phyloP scores from a whole-genome alignment of 1,140 invertebrate genomes.

The Tigriopus japonicus region DNA sequence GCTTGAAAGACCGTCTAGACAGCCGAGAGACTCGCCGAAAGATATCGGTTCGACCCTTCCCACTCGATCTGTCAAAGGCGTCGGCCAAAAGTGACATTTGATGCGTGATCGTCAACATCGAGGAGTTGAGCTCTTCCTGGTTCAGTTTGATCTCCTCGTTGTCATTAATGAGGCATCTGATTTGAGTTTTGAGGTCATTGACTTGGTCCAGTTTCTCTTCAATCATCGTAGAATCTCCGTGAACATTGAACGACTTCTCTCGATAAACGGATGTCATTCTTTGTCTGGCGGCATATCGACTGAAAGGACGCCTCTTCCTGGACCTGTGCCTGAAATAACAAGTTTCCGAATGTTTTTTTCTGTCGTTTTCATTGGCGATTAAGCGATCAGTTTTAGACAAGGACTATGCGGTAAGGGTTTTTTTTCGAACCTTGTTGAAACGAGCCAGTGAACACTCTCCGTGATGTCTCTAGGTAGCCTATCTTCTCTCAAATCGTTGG shows the following conservation, averaged over 20 bases:
- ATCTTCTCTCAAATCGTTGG: constrained; percentile 13
- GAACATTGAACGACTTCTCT: background rate
- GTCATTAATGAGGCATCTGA: constrained; percentile 6
- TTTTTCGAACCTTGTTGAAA: constrained; percentile 11
- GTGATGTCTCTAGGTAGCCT: constrained; percentile 13
- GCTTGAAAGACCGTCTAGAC: background rate
- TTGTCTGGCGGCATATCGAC: constrained; percentile 5
- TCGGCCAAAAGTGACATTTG: background rate
- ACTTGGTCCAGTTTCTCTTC: constrained; percentile 9
- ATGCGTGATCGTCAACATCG: background rate
- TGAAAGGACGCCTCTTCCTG: constrained; percentile 12
- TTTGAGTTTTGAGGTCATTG: constrained; percentile 3
- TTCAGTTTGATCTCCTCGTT: constrained; percentile 7
- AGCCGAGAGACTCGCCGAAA: background rate
- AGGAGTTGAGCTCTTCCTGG: background rate
- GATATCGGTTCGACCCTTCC: background rate
- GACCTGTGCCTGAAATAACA: constrained; percentile 10
- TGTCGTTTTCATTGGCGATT: too few relatives aligned
- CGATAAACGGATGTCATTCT: constrained; percentile 6
- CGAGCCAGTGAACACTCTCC: constrained; percentile 11
- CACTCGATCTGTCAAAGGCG: background rate
- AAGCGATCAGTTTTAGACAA: too few relatives aligned
- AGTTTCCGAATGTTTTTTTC: background rate
- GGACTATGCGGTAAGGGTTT: background rate
- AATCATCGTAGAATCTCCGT: background rate